Percentiles rank a stretch among this genome's conserved stretches.
These are phyloP conservation scores for Zaprionus africanus DNA, from an alignment of 1,140 invertebrate species.

Conservation along the genomic window DNA sequence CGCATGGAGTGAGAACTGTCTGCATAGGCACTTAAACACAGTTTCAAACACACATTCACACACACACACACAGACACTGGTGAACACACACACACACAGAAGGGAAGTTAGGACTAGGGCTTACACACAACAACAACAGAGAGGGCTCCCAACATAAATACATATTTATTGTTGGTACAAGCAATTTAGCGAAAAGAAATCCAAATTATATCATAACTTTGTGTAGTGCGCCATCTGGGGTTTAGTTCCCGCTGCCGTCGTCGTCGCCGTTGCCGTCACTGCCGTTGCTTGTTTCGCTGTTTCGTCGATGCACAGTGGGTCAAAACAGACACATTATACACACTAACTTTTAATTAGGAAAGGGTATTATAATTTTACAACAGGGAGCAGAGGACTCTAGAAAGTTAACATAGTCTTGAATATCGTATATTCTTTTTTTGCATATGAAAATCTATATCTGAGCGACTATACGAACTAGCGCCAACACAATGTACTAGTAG, in stretches of 20 bases:
- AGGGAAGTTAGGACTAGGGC: slow-evolving; percentile 18
- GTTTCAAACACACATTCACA: slow-evolving; percentile 46
- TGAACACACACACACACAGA: slow-evolving; percentile 22
- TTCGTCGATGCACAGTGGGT: not conserved
- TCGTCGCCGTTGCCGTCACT: not conserved
- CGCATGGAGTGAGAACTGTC: slow-evolving; percentile 19
- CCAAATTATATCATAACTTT: slow-evolving; percentile 83
- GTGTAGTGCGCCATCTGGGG: slow-evolving; percentile 82
- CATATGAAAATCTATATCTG: too few species aligned
- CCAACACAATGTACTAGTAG: too few species aligned
- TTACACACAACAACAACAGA: slow-evolving; percentile 34
- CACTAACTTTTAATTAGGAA: too few species aligned
- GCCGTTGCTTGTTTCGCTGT: too few species aligned
- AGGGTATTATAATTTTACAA: too few species aligned
- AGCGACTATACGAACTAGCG: too few species aligned
- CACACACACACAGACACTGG: slow-evolving; percentile 30
- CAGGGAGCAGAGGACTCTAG: too few species aligned
- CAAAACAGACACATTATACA: not conserved
- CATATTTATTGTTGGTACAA: slow-evolving; percentile 83
- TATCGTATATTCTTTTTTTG: too few species aligned
- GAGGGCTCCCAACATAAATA: slow-evolving; percentile 68
- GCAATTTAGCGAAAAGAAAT: slow-evolving; percentile 83
- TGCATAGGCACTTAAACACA: slow-evolving; percentile 42
- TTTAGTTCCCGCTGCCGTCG: slow-evolving; percentile 67
- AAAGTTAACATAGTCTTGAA: too few species aligned